Evolutionary conservation across 2,888 invertebrate genomes (phyloP), one percentile per base, ranked within the genome.

Genomic region (Drosophila monieri): DNA sequence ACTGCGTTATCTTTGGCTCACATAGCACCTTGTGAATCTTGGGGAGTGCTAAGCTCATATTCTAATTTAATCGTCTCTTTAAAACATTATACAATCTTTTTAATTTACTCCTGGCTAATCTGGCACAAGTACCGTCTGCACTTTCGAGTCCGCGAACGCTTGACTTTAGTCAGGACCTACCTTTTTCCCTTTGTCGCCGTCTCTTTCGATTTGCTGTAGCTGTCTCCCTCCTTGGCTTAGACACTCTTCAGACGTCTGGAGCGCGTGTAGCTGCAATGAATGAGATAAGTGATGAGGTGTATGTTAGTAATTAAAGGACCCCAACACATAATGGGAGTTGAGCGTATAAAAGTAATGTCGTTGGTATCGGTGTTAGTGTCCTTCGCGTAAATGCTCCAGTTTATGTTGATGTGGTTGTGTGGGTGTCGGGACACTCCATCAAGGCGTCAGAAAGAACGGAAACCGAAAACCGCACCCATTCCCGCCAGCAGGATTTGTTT

Each of bases 211-310:
- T 35, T 5, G 21, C 25, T 25, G 37, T 27, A 27, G 27, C 18
- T 41, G 32, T 46, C 4, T 46, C 21, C 18, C 14, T 32, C n/a
- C 12, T 12, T 12, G 39, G 27, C 30, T 35, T 47, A 55, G 37
- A 43, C 58, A 35, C 44, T 37, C 39, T 41, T 59, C 15, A 56
- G 23, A 46, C 23, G 51, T 44, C 35, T 44, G 69, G 12, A 59
- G 37, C 56, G 39, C 58, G 61, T 56, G 35, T 35, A 62, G 56
- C 84, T 84, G 83, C 47, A 88, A 77, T 59, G 52, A 51, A 60
- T 55, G 52, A 64, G 72, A 75, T 53, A 77, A 85, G 77, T 77
- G 74, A 68, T 51, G 43, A 69, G 56, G 43, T 49, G 56, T 48
- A 43, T 56, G 56, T 44, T 35, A 41, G 69, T 66, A 66, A 70